Evolutionary conservation across 2,888 invertebrate species (phyloP), one percentile per base, ranked within the genome.

Genomic region (Drosophila heteroneura): DNA sequence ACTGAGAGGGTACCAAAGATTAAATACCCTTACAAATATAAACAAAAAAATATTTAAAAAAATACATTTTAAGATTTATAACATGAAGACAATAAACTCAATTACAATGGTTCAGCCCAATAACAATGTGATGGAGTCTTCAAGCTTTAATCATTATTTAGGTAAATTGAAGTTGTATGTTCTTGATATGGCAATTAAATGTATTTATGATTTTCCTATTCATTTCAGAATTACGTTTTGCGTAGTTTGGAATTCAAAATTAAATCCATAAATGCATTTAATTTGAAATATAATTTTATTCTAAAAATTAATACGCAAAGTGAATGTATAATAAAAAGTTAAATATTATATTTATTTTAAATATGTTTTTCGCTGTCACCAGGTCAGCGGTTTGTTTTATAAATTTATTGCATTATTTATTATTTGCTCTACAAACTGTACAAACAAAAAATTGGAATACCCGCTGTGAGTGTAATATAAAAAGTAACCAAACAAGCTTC

Each of bases 401-500:
- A 0, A 16, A 35, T 35, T 16, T 35, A 35, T 35, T 35, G 33
- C 0, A 14, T 22, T 47, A 14, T 22, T 4, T 49, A 19, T 49
- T 28, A 26, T 5, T 30, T 5, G 28, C 19, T 19, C 1, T 14
- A 6, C 28, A 39, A 60, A 16, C n/a, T 22, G 28, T 16, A 4
- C 39, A 35, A 35, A 10, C 1, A 9, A 16, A 9, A 41, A 77
- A 32, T 19, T n/a, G n/a, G 1, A 49, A 35, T 41, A 41, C 33
- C 39, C 19, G 19, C 56, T 44, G 12, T 26, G 12, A 62, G 41
- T n/a, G 65, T 56, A 26, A 16, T 10, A 60, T 66, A 64, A 39
- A 62, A 72, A 79, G 59, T 56, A 66, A 61, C 54, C 47, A 52
- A 71, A 57, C 32, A 47, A 79, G 67, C 75, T 53, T 62, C 47